Base-by-base conservation (phyloP, 2,888 invertebrate genomes). In the Agonopterix arenella region DNA sequence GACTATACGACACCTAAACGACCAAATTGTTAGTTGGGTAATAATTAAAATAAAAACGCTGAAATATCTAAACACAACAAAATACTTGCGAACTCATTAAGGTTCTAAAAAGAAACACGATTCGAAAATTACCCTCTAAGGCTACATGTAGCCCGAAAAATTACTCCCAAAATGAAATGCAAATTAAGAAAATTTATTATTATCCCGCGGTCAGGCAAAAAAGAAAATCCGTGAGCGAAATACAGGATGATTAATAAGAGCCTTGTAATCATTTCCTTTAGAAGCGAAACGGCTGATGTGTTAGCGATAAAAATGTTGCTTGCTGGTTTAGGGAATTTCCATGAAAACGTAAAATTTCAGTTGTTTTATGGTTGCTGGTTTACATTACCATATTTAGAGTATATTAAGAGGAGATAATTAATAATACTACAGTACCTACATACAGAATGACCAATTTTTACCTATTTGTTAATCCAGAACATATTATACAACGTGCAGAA, bases 141-240 rank as follows among this genome's bases (percentile, higher is more conserved):
- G 62, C 48, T 63, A 61, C 60, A 62, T 64, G 61, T 59, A 64
- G 18, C 40, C 70, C 72, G 71, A 72, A 68, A 78, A 75, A 76
- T 77, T 76, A 77, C 66, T 66, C 51, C 68, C 66, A 69, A 75
- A 81, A 80, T 76, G 73, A 74, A 81, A 85, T 84, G 84, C 79
- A 86, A 86, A 86, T 86, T 78, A 82, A 72, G 66, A 66, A 77
- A 80, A 84, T 81, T 82, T 82, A 84, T 84, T 81, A 81, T 84
- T 75, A 79, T 78, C 71, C 73, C 57, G 78, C 71, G 78, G 79
- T 78, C 74, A 76, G 66, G 65, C 72, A 76, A 74, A 78, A 58
- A 59, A 57, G 70, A 66, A 67, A 68, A 64, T 66, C 59, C 66
- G 52, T 57, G 68, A 61, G 68, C 60, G 61, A 60, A 68, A 74